Conservation (phyloP, 2,113 vertebrate species). For the Columba livia region DNA sequence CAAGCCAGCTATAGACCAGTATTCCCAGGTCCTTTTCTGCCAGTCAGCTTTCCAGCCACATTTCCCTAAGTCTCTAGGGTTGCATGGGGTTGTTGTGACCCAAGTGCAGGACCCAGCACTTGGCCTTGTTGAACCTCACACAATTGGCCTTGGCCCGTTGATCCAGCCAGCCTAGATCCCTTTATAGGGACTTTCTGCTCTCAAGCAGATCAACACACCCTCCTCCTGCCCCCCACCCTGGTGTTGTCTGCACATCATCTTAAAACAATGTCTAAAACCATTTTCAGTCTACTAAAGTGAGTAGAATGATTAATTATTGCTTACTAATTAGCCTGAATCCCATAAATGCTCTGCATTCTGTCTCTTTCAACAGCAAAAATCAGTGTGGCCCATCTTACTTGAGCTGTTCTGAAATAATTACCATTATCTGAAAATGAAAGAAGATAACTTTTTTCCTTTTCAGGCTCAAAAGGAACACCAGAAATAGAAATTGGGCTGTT, state of each 20-base stretch:
- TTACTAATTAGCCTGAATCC: not conserved
- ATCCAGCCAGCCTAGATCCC: not conserved
- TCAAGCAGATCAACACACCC: not conserved
- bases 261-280: not conserved
- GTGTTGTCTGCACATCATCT: not conserved
- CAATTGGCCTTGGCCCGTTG: not conserved
- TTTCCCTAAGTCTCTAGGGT: too few species aligned
- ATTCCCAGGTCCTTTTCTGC: too few species aligned
- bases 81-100: too few species aligned
- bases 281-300: not conserved
- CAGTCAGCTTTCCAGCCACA: too few species aligned
- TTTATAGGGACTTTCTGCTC: not conserved
- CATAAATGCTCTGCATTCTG: not conserved
- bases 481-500: not conserved
- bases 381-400: not conserved
- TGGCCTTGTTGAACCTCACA: too few species aligned
- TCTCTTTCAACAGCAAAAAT: not conserved
- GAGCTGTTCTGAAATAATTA: not conserved
- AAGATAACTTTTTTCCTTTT: not conserved
- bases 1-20: too few species aligned
- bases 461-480: not conserved
- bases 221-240: fast-evolving
- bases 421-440: not conserved
- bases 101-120: too few species aligned
- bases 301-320: not conserved